Conservation (phyloP, 1,140 invertebrate species). For the Hycleus cichorii region DNA sequence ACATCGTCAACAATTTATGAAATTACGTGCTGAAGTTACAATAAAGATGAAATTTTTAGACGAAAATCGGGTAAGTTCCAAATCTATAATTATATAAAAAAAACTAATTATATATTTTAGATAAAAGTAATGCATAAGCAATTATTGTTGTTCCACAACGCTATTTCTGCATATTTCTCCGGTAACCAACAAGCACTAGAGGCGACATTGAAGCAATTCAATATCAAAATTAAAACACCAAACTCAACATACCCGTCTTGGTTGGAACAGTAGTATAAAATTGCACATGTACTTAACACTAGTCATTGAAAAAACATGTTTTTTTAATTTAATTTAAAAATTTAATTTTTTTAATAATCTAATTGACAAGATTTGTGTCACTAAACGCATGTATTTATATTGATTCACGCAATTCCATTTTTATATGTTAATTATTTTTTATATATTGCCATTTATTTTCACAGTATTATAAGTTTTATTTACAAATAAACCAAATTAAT, state of each 20-base stretch:
- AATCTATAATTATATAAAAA: neutral
- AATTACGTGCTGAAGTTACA: slow-evolving; percentile 82
- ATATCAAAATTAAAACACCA: slow-evolving; percentile 75
- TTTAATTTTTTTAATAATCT: no score
- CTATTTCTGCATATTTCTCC: slow-evolving; percentile 92
- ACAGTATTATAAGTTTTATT: no score
- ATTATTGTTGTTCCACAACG: slow-evolving; percentile 90
- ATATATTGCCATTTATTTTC: no score
- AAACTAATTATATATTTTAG: slow-evolving; percentile 47
- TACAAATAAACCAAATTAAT: no score
- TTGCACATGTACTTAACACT: no score
- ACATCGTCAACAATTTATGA: slow-evolving; percentile 86
- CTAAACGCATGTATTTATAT: no score
- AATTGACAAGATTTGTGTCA: no score
- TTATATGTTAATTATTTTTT: no score
- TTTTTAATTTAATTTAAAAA: no score
- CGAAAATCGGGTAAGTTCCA: slow-evolving; percentile 79
- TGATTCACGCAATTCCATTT: no score
- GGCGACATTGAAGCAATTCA: slow-evolving; percentile 93
- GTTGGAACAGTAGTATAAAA: slow-evolving; percentile 58
- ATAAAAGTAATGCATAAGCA: slow-evolving; percentile 99
- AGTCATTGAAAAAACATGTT: no score
- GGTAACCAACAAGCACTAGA: slow-evolving; percentile 90
- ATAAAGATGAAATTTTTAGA: slow-evolving; percentile 94
- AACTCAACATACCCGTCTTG: slow-evolving; percentile 66